phyloP scores from a whole-genome alignment of 2,888 invertebrate genomes.

The Dexiosoma caninum region DNA sequence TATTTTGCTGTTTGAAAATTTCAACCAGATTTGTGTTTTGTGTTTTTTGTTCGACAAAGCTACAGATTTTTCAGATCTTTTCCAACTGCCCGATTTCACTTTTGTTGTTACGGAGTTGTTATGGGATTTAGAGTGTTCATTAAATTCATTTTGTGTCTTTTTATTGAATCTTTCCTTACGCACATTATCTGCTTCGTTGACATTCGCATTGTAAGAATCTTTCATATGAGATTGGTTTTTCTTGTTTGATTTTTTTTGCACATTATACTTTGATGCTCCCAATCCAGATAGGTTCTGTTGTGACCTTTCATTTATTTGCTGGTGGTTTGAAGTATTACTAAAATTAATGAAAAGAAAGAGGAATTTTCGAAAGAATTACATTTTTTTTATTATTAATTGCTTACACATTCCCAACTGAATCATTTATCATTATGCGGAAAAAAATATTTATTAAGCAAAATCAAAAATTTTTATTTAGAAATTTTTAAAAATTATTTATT shows the following conservation, averaged over 20 bases:
- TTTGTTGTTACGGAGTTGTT: slow-evolving; percentile 46
- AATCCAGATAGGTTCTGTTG: slow-evolving; percentile 43
- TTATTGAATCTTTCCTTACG: background rate
- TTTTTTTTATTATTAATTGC: background rate
- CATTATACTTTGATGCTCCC: slow-evolving; percentile 21
- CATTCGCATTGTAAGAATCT: slow-evolving; percentile 47
- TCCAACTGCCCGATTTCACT: slow-evolving; percentile 67
- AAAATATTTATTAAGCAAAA: slow-evolving; percentile 51
- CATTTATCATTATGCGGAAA: slow-evolving; percentile 65
- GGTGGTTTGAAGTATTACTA: slow-evolving; percentile 57
- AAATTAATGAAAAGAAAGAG: background rate
- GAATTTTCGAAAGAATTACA: background rate
- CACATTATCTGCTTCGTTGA: slow-evolving; percentile 40
- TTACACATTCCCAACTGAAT: slow-evolving; percentile 62
- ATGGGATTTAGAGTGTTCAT: background rate
- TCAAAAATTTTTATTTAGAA: background rate
- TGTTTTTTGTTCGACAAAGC: slow-evolving; percentile 57
- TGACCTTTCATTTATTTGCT: slow-evolving; percentile 4
- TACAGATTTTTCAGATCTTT: slow-evolving; percentile 65
- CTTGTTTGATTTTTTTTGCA: slow-evolving; percentile 58
- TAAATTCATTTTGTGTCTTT: no score
- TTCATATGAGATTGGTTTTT: slow-evolving; percentile 59
- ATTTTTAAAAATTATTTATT: background rate
- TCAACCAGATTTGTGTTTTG: slow-evolving; percentile 64
- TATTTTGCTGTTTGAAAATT: slow-evolving; percentile 54